Evolutionary conservation across 2,888 invertebrate species (phyloP).

Genomic region (Dicyrtomina minuta): DNA sequence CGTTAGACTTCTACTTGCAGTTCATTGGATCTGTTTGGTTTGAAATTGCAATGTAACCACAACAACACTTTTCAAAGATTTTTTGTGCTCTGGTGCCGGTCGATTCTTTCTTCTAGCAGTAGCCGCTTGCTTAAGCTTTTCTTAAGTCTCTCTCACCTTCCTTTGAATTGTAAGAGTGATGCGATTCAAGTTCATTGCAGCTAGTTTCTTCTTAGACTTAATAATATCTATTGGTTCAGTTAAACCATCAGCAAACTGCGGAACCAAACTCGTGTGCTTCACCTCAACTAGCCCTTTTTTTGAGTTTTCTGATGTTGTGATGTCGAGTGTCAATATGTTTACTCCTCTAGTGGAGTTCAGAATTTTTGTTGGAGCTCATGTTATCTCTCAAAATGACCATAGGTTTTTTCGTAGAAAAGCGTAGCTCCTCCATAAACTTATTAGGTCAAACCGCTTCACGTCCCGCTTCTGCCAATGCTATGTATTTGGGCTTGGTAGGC

Average conservation of each 20-base stretch:
- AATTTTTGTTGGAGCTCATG: slow-evolving; percentile 46
- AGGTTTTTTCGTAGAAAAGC: not conserved
- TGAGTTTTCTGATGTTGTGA: slow-evolving; percentile 35
- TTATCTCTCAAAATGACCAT: slow-evolving; percentile 38
- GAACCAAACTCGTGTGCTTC: not conserved
- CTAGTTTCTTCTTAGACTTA: not conserved
- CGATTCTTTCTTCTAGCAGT: no score
- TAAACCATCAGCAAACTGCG: slow-evolving; percentile 15
- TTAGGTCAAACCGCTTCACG: slow-evolving; percentile 42
- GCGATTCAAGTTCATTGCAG: no score
- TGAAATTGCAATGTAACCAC: no score
- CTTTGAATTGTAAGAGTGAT: no score
- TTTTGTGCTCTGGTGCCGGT: no score
- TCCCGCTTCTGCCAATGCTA: slow-evolving; percentile 38
- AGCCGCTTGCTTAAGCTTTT: no score
- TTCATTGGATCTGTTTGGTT: no score
- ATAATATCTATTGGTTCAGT: slow-evolving; percentile 9
- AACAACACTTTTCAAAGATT: no score
- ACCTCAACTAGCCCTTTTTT: not conserved
- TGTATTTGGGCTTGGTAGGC: slow-evolving; percentile 46
- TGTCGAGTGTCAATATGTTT: slow-evolving; percentile 51
- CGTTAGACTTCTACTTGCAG: no score
- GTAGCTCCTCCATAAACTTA: slow-evolving; percentile 37
- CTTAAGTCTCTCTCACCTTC: no score
- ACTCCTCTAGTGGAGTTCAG: slow-evolving; percentile 41